A percentile compares a stretch with the other conserved stretches of the same genome.
Conservation (phyloP, 2,888 invertebrate genomes). For the Tipula helvola region DNA sequence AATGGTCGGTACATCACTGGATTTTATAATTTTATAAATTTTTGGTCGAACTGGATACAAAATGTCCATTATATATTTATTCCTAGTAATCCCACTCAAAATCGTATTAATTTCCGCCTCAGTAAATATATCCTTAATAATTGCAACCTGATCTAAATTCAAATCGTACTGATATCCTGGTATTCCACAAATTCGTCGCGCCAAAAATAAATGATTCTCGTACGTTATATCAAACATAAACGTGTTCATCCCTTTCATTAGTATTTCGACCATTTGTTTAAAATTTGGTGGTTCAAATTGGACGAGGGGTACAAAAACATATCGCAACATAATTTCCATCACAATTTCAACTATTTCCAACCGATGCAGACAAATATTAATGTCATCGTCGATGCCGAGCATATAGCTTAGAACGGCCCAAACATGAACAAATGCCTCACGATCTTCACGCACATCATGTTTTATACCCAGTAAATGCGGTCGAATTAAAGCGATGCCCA, state of each 20-base stretch:
- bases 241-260: constrained; percentile 15
- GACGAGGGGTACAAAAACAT: constrained; percentile 17
- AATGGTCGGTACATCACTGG: not conserved
- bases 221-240: constrained; percentile 15
- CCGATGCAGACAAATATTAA: constrained; percentile 17
- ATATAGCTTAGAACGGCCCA: constrained; percentile 66
- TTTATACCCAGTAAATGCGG: constrained; percentile 48
- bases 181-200: constrained; percentile 14
- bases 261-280: constrained; percentile 15
- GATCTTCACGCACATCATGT: constrained; percentile 44
- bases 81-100: not conserved
- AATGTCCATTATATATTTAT: not conserved
- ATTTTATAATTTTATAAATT: not conserved
- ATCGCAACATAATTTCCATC: constrained; percentile 16
- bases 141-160: constrained; percentile 11
- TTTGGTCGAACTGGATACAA: not conserved
- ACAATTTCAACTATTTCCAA: constrained; percentile 15
- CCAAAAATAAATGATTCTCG: constrained; percentile 16
- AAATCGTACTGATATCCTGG: constrained; percentile 19
- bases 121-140: not conserved
- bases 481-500: constrained; percentile 52
- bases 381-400: constrained; percentile 57
- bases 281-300: constrained; percentile 17
- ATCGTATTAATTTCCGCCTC: not conserved
- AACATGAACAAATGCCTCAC: constrained; percentile 60